Evolutionary conservation across 2,113 vertebrate species (phyloP).

Genomic region (Myotis yumanensis): DNA sequence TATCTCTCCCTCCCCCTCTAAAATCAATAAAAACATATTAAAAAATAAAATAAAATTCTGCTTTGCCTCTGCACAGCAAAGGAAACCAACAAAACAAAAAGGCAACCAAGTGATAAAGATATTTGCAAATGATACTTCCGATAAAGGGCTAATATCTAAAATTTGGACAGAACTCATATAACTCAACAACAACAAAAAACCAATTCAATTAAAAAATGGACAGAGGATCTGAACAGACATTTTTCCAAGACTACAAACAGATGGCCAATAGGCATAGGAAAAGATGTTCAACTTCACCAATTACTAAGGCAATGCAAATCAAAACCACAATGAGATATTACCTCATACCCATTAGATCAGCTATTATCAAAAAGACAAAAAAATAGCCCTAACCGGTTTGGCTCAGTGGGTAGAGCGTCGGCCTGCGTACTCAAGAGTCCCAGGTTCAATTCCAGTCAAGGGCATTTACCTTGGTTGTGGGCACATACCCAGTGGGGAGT

Average conservation of each 20-base stretch:
- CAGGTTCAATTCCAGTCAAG: too few species aligned
- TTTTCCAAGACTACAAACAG: background rate
- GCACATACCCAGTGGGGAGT: too few species aligned
- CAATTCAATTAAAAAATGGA: background rate
- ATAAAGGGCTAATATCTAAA: background rate
- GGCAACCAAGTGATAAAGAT: background rate
- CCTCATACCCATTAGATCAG: background rate
- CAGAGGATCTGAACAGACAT: background rate
- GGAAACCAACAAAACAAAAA: background rate
- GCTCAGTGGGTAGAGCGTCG: too few species aligned
- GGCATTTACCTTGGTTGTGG: too few species aligned
- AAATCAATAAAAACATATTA: too few species aligned
- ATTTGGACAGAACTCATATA: background rate
- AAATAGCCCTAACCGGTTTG: background rate
- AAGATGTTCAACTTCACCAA: background rate
- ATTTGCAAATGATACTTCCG: background rate
- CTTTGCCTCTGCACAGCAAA: background rate
- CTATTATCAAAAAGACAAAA: background rate
- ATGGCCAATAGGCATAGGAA: background rate
- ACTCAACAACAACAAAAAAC: background rate
- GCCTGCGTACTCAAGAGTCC: too few species aligned
- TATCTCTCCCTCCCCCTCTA: too few species aligned
- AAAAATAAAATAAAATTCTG: conserved; percentile 23
- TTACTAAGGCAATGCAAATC: background rate
- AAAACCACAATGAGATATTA: background rate